Evolutionary conservation across 2,797 vertebrate genomes (phyloP), one percentile per base, ranked within the genome.

Genomic region (Botia almorhae): DNA sequence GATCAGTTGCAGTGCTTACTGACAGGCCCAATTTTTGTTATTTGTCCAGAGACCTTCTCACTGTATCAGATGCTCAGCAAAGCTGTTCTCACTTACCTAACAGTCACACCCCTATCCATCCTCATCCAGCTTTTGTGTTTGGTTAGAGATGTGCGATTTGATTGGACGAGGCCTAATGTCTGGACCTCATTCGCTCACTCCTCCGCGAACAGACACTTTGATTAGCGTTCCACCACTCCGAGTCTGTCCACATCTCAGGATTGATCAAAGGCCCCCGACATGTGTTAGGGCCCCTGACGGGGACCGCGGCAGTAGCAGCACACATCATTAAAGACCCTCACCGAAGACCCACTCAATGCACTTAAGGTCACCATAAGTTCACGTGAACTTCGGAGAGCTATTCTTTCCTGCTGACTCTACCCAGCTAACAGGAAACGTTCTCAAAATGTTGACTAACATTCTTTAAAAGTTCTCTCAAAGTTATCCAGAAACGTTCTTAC

Each of bases 231-330:
- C 26, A 17, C 58, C 51, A 64, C 76, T 84, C 23, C 7, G 3
- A 70, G 53, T 60, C 71, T 76, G 56, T 82, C 81, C 80, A 65
- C 63, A 60, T 80, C 70, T 65, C 63, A 6, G 65, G 43, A 51
- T 63, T 88, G 87, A 89, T 89, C 88, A 91, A 90, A 89, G 86
- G 73, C 58, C 51, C 36, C 76, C 80, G 84, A 87, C 88, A 84
- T 88, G 86, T 87, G 81, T 84, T 87, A 68, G 75, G 67, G 69
- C 72, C 73, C 79, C 78, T 67, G 68, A 80, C 55, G 65, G 81
- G 46, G 80, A 58, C 36, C 46, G 81, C 70, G 79, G 84, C 80
- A 63, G 82, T 83, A 81, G 86, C 79, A 79, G 74, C 80, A 85
- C 78, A 87, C 85, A 87, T 88, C 82, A 86, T 85, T 87, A 85